Conservation (phyloP, 2,113 vertebrate genomes). For the Crypturellus undulatus region DNA sequence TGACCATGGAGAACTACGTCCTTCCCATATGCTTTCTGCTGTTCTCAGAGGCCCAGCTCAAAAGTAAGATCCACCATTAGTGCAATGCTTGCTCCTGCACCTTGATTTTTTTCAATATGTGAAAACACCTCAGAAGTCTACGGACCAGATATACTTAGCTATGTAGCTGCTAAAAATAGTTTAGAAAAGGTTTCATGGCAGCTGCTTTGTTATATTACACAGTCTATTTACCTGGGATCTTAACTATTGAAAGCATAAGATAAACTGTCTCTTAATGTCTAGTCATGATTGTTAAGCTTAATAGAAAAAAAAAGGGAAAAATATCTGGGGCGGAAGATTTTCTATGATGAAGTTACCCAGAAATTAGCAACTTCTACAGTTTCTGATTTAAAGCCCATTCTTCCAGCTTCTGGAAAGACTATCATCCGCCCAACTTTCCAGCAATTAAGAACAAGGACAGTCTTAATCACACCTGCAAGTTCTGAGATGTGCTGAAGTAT, state of each 20-base stretch:
- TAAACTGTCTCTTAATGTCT: not conserved
- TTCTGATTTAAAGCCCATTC: not conserved
- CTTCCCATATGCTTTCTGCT: accelerated
- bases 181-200: not conserved
- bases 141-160: not conserved
- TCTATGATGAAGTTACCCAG: not conserved
- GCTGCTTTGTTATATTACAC: not conserved
- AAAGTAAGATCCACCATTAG: not conserved
- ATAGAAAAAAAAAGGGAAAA: not conserved
- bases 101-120: not conserved
- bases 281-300: not conserved
- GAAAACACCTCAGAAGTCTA: not conserved
- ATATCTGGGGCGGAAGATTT: not conserved
- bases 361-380: not conserved
- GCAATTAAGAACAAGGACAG: not conserved
- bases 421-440: not conserved
- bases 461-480: not conserved
- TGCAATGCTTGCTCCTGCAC: not conserved
- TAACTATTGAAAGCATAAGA: not conserved
- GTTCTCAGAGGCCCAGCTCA: not conserved
- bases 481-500: not conserved
- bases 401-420: not conserved
- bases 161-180: not conserved
- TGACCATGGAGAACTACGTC: not conserved
- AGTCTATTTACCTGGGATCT: not conserved